Percentiles rank a stretch among this genome's conserved stretches.
These are phyloP conservation scores for Malurus splendens DNA, from an alignment of 2,797 vertebrate species.

Conservation along the genomic window DNA sequence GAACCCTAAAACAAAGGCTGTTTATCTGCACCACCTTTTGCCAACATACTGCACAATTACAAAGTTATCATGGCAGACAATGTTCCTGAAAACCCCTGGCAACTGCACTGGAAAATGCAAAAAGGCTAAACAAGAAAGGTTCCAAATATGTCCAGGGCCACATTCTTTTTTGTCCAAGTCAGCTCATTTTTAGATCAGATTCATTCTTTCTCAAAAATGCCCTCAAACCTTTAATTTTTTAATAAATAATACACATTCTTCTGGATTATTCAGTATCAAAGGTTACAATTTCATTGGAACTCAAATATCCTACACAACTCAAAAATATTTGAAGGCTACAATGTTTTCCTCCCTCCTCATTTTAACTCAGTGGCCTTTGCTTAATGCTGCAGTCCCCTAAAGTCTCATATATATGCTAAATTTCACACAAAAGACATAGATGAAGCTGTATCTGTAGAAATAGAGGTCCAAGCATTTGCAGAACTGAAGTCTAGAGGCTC, in stretches of 20 bases:
- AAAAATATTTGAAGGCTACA: neutral
- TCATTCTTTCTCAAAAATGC: neutral
- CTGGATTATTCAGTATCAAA: neutral
- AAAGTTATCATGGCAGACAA: neutral
- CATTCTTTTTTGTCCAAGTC: neutral
- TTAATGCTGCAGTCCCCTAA: neutral
- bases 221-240: neutral
- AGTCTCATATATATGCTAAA: neutral
- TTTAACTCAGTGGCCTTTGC: neutral
- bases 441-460: neutral
- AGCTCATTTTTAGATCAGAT: neutral
- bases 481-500: neutral
- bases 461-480: neutral
- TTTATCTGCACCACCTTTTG: neutral
- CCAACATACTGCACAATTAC: neutral
- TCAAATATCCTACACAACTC: neutral
- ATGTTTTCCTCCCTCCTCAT: neutral
- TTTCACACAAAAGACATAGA: neutral
- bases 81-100: neutral
- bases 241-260: neutral
- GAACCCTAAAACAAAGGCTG: neutral
- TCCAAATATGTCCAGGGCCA: neutral
- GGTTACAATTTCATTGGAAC: neutral
- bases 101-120: neutral
- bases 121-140: neutral